Percentiles rank a stretch among this genome's conserved stretches.
These are phyloP conservation scores for Thereva unica DNA, from an alignment of 2,888 invertebrate genomes.

Conservation along the genomic window DNA sequence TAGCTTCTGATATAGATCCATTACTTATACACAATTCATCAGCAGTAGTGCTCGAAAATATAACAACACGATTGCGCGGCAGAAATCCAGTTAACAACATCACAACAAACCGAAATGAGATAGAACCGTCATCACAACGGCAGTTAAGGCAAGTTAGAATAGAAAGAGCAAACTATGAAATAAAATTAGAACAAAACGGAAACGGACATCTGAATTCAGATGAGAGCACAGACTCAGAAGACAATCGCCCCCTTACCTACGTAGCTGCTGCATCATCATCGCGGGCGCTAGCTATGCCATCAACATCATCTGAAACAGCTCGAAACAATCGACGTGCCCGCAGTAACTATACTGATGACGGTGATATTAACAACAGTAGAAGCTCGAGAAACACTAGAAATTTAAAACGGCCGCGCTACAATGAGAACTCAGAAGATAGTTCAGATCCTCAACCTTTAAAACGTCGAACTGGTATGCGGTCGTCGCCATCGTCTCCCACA, in stretches of 20 bases:
- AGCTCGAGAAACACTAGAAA: constrained; percentile 48
- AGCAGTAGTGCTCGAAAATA: constrained; percentile 44
- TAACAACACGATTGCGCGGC: constrained; percentile 47
- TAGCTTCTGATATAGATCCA: constrained; percentile 44
- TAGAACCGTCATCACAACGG: constrained; percentile 28
- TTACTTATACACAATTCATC: constrained; percentile 38
- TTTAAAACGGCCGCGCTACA: constrained; percentile 62
- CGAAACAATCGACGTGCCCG: constrained; percentile 40
- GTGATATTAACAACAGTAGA: constrained; percentile 30
- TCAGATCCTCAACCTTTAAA: constrained; percentile 36
- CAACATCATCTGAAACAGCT: constrained; percentile 31
- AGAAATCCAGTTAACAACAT: constrained; percentile 46
- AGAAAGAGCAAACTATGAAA: constrained; percentile 11
- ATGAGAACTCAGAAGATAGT: constrained; percentile 65
- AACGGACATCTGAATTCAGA: constrained; percentile 41
- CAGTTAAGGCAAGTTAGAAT: constrained; percentile 16
- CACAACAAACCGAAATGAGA: constrained; percentile 34
- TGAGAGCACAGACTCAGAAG: constrained; percentile 55
- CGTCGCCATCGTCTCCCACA: constrained; percentile 36
- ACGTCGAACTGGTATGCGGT: constrained; percentile 35
- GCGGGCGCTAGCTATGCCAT: constrained; percentile 37
- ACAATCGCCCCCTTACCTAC: constrained; percentile 59
- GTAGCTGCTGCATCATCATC: constrained; percentile 45
- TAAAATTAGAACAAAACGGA: constrained; percentile 7
- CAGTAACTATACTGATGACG: constrained; percentile 48